A percentile compares a stretch with the other conserved stretches of the same genome.
Evolutionary conservation across 2,888 invertebrate species (phyloP).

Genomic region (Subacronicta megacephala): DNA sequence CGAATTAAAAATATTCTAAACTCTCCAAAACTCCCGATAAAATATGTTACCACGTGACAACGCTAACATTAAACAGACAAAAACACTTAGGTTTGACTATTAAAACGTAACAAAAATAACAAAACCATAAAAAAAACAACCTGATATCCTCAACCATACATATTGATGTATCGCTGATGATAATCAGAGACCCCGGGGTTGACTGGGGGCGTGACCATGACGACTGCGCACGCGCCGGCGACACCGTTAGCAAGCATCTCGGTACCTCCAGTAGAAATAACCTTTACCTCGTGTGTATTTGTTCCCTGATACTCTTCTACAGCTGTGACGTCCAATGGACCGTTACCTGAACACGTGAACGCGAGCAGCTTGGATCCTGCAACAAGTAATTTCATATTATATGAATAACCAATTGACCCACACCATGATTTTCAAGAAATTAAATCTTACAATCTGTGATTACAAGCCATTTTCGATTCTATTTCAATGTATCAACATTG

Average conservation of each 20-base stretch:
- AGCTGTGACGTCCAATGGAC: conserved; percentile 59
- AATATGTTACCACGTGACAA: too few species aligned
- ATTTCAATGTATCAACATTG: too few species aligned
- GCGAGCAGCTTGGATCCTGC: conserved; percentile 71
- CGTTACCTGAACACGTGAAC: conserved; percentile 70
- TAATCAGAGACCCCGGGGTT: conserved; percentile 62
- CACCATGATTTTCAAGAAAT: too few species aligned
- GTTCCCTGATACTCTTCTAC: conserved; percentile 69
- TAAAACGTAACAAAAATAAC: neutral
- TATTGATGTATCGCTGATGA: conserved; percentile 55
- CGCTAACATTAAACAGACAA: too few species aligned
- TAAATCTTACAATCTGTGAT: too few species aligned
- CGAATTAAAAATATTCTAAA: too few species aligned
- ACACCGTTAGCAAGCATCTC: conserved; percentile 70
- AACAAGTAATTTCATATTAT: conserved; percentile 42
- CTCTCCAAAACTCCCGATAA: too few species aligned
- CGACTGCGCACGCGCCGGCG: conserved; percentile 71
- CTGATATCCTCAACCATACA: conserved; percentile 6
- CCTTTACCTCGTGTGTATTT: conserved; percentile 42
- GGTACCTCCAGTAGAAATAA: conserved; percentile 59
- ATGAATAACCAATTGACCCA: too few species aligned
- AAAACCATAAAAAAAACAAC: neutral
- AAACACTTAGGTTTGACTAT: neutral
- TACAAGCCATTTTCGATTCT: too few species aligned
- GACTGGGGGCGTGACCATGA: conserved; percentile 66